Base-by-base conservation (phyloP, 2,888 invertebrate species). In the Pterostichus madidus region DNA sequence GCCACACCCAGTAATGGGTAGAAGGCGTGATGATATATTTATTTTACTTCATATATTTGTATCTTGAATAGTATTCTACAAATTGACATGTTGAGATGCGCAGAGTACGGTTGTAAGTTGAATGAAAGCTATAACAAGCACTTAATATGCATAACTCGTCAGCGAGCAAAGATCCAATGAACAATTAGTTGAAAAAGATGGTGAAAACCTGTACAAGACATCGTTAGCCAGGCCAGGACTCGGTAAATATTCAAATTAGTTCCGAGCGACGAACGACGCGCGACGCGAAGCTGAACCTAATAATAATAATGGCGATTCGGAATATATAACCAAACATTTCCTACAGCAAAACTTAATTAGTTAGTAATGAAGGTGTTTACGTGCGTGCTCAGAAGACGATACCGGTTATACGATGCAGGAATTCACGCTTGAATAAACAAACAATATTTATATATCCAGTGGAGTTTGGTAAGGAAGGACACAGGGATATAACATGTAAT, bases 271-370 rank as follows among this genome's bases (percentile, higher is more conserved):
- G 39, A 39, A 1, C 39, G 39, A 39, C 39, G 39, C 39, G 8
- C 39, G 3, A 24, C 39, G 39, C 39, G 39, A 39, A 6, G 39
- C 39, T 1, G 7, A 2, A 11, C 5, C 15, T 17, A 56, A 56
- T 56, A 11, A 56, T 17, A 56, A 13, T 52, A 39, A 39, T 39
- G 39, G 7, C 39, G 39, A 39, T 39, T 2, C 10, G 59, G 31
- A 24, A 59, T 73, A 59, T 73, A 73, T 73, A 17, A 24, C 24
- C 24, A 24, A 24, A 73, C 13, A 71, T n/a, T 39, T 17, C 73
- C 15, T 24, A 73, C 49, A 49, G 49, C 46, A 15, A 49, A 73
- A 49, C 31, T 17, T 73, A 73, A 73, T 73, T 73, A 73, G 46
- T 39, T 39, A 5, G 39, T 39, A 39, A 39, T 5, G 39, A 73